phyloP scores from a whole-genome alignment of 64 coral and sea anemone species.

The Montipora capricornis region DNA sequence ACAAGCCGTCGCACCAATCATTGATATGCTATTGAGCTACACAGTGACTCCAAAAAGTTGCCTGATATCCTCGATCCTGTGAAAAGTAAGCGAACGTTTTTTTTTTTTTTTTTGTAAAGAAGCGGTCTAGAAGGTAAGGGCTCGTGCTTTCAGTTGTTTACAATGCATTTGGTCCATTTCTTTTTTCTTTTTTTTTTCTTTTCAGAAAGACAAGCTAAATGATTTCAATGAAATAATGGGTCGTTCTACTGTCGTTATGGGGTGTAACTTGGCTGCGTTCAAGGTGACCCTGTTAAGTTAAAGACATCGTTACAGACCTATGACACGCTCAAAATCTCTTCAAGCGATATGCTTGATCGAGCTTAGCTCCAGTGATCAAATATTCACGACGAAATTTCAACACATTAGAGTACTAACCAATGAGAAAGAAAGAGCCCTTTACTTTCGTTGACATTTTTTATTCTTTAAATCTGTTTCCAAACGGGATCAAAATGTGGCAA shows the following conservation, averaged over 20 bases:
- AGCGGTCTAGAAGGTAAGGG: not conserved
- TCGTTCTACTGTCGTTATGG: conserved; percentile 3
- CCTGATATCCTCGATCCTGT: too few species aligned
- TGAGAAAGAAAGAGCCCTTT: not conserved
- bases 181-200: not conserved
- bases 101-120: too few species aligned
- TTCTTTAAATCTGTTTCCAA: too few species aligned
- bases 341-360: not conserved
- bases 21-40: not conserved
- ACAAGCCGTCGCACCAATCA: not conserved
- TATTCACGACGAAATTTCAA: not conserved
- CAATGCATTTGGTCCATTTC: not conserved
- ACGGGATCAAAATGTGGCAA: too few species aligned
- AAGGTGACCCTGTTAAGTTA: conserved; percentile 2
- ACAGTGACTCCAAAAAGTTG: too few species aligned
- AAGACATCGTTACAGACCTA: not conserved
- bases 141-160: not conserved
- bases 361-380: not conserved
- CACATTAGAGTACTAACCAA: not conserved
- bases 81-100: too few species aligned
- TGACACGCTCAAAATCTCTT: not conserved
- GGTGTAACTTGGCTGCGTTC: not conserved
- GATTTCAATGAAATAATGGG: conserved; percentile 40
- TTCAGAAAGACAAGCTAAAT: not conserved
- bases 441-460: not conserved